Base-by-base conservation (phyloP, 2,888 invertebrate species). In the Nasonovia ribisnigri region DNA sequence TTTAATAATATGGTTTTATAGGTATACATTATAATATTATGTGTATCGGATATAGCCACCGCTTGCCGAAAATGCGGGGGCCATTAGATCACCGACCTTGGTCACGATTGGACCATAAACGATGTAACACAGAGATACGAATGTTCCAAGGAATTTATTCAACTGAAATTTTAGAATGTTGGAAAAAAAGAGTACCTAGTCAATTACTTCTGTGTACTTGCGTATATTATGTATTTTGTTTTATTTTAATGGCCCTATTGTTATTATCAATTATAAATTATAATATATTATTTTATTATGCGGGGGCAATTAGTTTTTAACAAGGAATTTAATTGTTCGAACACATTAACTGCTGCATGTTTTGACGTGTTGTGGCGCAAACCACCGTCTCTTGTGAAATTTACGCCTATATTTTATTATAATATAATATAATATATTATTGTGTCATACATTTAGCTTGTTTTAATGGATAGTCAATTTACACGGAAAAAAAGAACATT, bases 41-140 rank as follows among this genome's bases (percentile, higher is more conserved):
- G 57, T 89, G 57, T 57, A 48, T 88, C 20, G 36, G 88, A 24
- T 88, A 51, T 46, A 54, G 46, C 91, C 42, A 57, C 57, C 11
- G 46, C 88, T 67, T 6, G 87, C n/a, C 87, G 26, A 90, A 77
- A 51, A 51, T 46, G 77, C 43, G 90, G 51, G 77, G 90, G 90
- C 36, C 48, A n/a, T 84, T 51, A 51, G 77, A 90, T 90, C 29
- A 42, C 36, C 84, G 42, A 88, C 92, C 92, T 92, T 88, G 88
- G 92, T 92, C 92, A 51, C 87, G 92, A 77, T 77, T 60, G 92
- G 88, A 92, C 92, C 92, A 92, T 89, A 92, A 88, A 92, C 92
- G 92, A 92, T 92, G 92, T 92, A 51, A 88, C 67, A 88, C 88
- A 88, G 92, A 92, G 92, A 92, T 92, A 88, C 84, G 57, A 86